Evolutionary conservation across 2,888 invertebrate genomes (phyloP).

Genomic region (Blastobasis lacticolella): DNA sequence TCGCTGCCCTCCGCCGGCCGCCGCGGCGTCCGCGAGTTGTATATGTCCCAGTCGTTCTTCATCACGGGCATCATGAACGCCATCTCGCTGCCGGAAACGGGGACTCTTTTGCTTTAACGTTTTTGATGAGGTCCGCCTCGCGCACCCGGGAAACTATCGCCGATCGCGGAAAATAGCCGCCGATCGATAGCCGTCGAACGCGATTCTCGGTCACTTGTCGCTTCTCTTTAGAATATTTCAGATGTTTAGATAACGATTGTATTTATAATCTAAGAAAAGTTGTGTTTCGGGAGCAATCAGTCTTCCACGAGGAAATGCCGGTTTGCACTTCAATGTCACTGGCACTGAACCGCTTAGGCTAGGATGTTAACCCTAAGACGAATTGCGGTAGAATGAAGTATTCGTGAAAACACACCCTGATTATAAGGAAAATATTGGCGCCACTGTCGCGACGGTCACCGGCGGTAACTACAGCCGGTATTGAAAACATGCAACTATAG

Average conservation of each 20-base stretch:
- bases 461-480: slow-evolving; percentile 20
- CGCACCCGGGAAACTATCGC: slow-evolving; percentile 28
- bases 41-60: slow-evolving; percentile 95
- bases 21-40: slow-evolving; percentile 86
- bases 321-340: slow-evolving; percentile 69
- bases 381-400: slow-evolving; percentile 68
- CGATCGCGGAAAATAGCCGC: slow-evolving; percentile 33
- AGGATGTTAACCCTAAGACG: slow-evolving; percentile 67
- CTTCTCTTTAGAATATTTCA: slow-evolving; percentile 20
- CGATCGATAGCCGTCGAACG: slow-evolving; percentile 35
- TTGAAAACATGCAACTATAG: no score
- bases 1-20: slow-evolving; percentile 81
- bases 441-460: slow-evolving; percentile 47
- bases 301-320: slow-evolving; percentile 26
- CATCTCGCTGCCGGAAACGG: slow-evolving; percentile 76
- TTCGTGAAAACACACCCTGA: slow-evolving; percentile 69
- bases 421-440: slow-evolving; percentile 71
- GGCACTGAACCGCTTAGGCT: slow-evolving; percentile 39
- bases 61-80: slow-evolving; percentile 97
- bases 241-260: slow-evolving; percentile 20
- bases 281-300: slow-evolving; percentile 24
- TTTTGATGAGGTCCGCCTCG: slow-evolving; percentile 46
- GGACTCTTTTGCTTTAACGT: slow-evolving; percentile 59
- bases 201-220: slow-evolving; percentile 1
- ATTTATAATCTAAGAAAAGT: slow-evolving; percentile 22